Conservation (phyloP, 2,113 vertebrate species). For the Hiodon tergisus region DNA sequence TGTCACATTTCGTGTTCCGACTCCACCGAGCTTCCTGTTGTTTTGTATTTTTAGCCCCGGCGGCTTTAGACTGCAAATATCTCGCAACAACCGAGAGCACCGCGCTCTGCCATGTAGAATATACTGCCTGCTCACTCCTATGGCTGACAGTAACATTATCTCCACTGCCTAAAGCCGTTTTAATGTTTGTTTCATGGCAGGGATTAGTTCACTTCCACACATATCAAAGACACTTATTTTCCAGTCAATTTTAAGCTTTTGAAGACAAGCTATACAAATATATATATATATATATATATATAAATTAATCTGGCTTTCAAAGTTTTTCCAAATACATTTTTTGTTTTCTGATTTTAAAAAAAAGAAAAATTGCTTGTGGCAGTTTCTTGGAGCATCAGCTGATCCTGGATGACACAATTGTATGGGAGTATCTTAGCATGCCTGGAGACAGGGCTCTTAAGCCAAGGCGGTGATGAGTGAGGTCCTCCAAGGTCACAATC, state of each 20-base stretch:
- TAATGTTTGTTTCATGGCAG: background rate
- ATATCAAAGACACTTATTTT: background rate
- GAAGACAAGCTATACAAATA: background rate
- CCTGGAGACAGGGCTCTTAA: background rate
- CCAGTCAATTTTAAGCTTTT: background rate
- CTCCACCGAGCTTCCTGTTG: background rate
- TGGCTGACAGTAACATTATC: background rate
- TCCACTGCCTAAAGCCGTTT: background rate
- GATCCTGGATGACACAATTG: too few species aligned
- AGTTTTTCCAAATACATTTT: background rate
- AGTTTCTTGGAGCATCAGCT: background rate
- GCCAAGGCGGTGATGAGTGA: background rate
- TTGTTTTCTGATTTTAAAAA: background rate
- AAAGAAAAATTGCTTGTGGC: background rate
- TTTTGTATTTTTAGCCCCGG: conserved; percentile 19
- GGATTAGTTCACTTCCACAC: background rate
- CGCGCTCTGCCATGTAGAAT: background rate
- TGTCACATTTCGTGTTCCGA: conserved; percentile 2
- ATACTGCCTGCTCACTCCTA: background rate
- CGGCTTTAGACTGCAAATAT: background rate
- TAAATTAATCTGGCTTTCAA: background rate
- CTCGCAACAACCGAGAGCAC: background rate
- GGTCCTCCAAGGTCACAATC: conserved; percentile 1
- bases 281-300: too few species aligned
- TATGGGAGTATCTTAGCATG: too few species aligned